A percentile compares a stretch with the other conserved stretches of the same genome.
Evolutionary conservation across 2,888 invertebrate genomes (phyloP).

Genomic region (Microplitis manilae): DNA sequence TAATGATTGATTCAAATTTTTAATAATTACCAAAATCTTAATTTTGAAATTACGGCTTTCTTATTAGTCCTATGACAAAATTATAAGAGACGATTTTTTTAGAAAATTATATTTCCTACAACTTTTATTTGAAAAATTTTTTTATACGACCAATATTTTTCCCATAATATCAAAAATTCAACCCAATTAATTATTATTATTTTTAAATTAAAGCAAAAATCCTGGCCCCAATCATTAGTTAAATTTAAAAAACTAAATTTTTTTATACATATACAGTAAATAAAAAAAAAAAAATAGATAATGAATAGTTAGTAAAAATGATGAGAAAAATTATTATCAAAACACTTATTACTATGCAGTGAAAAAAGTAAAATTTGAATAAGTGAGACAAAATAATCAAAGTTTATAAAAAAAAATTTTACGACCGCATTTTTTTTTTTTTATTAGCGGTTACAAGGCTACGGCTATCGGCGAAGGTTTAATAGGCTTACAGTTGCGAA

Average conservation of each 20-base stretch:
- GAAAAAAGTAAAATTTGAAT: not conserved
- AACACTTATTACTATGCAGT: not conserved
- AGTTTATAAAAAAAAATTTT: conserved; percentile 31
- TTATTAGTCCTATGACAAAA: too few relatives aligned
- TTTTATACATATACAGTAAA: not conserved
- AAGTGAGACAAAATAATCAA: conserved; percentile 27
- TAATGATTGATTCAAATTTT: too few relatives aligned
- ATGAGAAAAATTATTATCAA: not conserved
- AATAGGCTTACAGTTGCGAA: conserved; percentile 57
- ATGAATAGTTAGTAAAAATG: not conserved
- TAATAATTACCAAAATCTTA: too few relatives aligned
- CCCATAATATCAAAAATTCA: too few relatives aligned
- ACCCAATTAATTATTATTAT: too few relatives aligned
- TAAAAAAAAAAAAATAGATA: not conserved
- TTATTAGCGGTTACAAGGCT: conserved; percentile 43
- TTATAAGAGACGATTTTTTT: too few relatives aligned
- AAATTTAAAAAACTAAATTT: not conserved
- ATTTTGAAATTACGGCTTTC: too few relatives aligned
- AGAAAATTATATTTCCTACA: too few relatives aligned
- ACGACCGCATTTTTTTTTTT: conserved; percentile 27
- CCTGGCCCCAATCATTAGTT: not conserved
- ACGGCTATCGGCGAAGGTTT: conserved; percentile 49
- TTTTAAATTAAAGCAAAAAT: too few relatives aligned
- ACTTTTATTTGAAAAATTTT: too few relatives aligned
- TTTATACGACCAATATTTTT: too few relatives aligned